Conservation (phyloP, 2,113 vertebrate species). For the Lontra canadensis region DNA sequence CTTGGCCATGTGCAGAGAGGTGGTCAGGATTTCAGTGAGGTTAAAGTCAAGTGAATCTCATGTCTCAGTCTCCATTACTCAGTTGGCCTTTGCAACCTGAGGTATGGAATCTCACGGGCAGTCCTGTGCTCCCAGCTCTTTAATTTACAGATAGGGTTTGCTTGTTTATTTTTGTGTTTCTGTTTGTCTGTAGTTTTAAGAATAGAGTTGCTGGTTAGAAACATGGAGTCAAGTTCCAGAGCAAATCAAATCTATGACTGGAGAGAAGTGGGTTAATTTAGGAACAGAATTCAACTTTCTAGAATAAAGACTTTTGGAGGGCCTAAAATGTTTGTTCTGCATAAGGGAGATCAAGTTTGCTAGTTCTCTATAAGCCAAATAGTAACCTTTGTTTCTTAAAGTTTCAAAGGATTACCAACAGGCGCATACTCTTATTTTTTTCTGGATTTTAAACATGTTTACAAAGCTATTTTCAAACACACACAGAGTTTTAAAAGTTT, state of each 20-base stretch:
- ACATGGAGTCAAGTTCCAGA: not conserved
- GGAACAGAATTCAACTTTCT: not conserved
- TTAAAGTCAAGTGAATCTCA: not conserved
- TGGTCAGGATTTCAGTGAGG: not conserved
- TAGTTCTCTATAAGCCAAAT: not conserved
- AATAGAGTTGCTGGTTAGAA: not conserved
- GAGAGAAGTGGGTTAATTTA: not conserved
- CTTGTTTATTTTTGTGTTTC: not conserved
- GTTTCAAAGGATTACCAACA: not conserved
- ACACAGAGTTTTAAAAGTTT: not conserved
- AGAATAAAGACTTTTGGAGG: conserved; percentile 13
- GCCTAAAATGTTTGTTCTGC: not conserved
- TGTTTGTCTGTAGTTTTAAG: not conserved
- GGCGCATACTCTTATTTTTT: not conserved
- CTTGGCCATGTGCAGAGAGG: not conserved
- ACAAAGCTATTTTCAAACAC: not conserved
- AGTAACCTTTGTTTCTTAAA: not conserved
- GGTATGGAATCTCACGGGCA: not conserved
- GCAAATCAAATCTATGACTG: not conserved
- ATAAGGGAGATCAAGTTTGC: conserved; percentile 2
- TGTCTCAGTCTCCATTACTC: not conserved
- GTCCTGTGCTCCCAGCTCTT: not conserved
- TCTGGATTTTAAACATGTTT: conserved; percentile 5
- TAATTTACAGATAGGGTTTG: not conserved
- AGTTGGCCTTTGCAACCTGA: not conserved